These are phyloP conservation scores for Cheilosia scutellata DNA, from an alignment of 2,888 invertebrate species.

Conservation along the genomic window DNA sequence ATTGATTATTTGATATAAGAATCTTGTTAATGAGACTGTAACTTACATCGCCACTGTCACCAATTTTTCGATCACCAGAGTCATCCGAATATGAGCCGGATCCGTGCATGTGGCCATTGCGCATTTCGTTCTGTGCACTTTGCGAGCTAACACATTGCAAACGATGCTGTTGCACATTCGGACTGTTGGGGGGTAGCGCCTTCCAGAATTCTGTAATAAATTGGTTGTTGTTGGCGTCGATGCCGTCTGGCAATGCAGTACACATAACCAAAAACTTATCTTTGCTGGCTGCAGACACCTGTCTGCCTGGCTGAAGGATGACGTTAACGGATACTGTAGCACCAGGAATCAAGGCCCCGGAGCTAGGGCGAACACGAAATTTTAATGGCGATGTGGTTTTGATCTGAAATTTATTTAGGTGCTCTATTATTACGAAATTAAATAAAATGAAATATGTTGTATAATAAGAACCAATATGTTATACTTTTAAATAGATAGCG, in stretches of 20 bases:
- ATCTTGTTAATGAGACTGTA: not conserved
- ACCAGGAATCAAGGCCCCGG: constrained; percentile 89
- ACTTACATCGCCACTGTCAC: constrained; percentile 55
- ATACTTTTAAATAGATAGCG: no score
- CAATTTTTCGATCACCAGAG: constrained; percentile 74
- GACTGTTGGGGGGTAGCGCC: constrained; percentile 85
- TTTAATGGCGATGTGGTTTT: constrained; percentile 98
- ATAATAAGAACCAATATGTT: no score
- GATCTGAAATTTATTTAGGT: constrained; percentile 87
- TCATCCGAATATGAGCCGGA: constrained; percentile 81
- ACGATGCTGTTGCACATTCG: constrained; percentile 88
- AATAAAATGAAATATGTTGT: no score
- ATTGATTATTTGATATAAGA: not conserved
- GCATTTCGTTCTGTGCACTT: constrained; percentile 37
- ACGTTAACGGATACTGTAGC: constrained; percentile 88
- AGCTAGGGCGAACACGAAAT: constrained; percentile 95
- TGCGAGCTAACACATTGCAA: constrained; percentile 86
- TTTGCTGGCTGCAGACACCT: constrained; percentile 88
- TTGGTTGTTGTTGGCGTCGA: constrained; percentile 85
- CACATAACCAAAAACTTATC: constrained; percentile 96
- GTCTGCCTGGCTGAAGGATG: constrained; percentile 90
- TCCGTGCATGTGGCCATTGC: constrained; percentile 82
- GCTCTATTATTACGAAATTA: not conserved
- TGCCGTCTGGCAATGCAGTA: constrained; percentile 87
- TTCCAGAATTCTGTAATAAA: constrained; percentile 92